A percentile compares a stretch with the other conserved stretches of the same genome.
Conservation (phyloP, 2,113 vertebrate species). For the Istiophorus platypterus region DNA sequence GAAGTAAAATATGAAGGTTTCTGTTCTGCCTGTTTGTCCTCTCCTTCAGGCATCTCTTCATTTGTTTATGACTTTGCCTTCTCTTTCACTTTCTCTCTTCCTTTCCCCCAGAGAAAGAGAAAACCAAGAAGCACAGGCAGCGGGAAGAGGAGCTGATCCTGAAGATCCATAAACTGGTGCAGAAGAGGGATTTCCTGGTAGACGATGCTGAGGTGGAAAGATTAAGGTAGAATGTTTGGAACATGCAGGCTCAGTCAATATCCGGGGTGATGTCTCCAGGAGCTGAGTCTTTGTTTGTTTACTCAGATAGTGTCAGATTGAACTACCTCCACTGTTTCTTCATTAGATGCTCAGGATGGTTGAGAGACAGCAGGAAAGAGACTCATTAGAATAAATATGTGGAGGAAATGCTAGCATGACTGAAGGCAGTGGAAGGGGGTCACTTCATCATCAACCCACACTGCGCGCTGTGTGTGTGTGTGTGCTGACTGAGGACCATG, state of each 20-base stretch:
- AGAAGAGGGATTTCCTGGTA: constrained; percentile 98
- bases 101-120: constrained; percentile 89
- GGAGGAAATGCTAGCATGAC: constrained; percentile 14
- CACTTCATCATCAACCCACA: constrained; percentile 27
- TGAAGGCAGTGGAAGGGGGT: neutral
- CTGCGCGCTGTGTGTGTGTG: constrained; percentile 17
- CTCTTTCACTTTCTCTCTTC: neutral
- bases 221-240: constrained; percentile 86
- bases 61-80: neutral
- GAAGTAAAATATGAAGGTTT: neutral
- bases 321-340: neutral
- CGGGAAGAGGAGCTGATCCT: constrained; percentile 95
- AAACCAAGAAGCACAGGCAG: constrained; percentile 91
- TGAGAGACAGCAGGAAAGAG: constrained; percentile 14
- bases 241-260: neutral
- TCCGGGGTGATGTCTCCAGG: neutral
- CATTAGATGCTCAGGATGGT: neutral
- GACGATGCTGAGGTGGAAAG: constrained; percentile 98
- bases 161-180: constrained; percentile 97
- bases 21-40: neutral
- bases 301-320: neutral
- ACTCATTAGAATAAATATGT: constrained; percentile 28
- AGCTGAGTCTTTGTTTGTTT: neutral
- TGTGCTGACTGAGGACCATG: constrained; percentile 19
- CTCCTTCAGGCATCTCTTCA: neutral